Base-by-base conservation (phyloP, 1,140 invertebrate genomes). In the Diachasma alloeum region DNA sequence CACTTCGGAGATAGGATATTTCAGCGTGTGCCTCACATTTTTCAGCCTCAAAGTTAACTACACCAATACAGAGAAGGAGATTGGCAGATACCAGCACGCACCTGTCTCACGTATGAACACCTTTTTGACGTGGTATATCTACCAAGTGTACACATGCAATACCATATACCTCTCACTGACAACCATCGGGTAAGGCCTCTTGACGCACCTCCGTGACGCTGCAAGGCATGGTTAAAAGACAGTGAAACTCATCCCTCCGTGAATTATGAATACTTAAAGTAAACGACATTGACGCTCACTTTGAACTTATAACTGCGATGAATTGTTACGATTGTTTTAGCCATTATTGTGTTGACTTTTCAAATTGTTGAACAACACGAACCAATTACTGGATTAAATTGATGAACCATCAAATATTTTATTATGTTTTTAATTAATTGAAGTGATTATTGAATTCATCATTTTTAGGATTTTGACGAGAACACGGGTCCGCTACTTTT, bases 51-150 rank as follows among this genome's bases (percentile, higher is more conserved):
- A 63, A 63, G 24, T 26, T 63, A 63, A 63, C 59, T 63, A 63
- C 59, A 63, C 59, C 24, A 63, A 63, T 31, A 26, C 59, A 63
- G 24, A 63, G 53, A 9, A 22, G 24, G 59, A n/a, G 24, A 63
- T 26, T 9, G 22, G 4, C 5, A 15, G 19, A 24, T 63, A 39
- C 17, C 9, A 13, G 15, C 66, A 68, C 66, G 66, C 66, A 68
- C 66, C 66, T 68, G 66, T 68, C 66, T 68, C 66, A 68, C 31
- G 66, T 68, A 68, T 39, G 31, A 68, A 68, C 66, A 68, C 66
- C 66, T 68, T 39, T 37, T 68, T 63, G 19, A 63, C 59, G 59
- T 19, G 59, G 10, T 63, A 26, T 42, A 42, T 24, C 19, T 26
- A 63, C 59, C 15, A 63, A 53, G 48, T 63, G 59, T 63, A 26